Percentiles rank a stretch among this genome's conserved stretches.
phyloP scores from a whole-genome alignment of 2,888 invertebrate genomes.

The Xestia sexstrigata region DNA sequence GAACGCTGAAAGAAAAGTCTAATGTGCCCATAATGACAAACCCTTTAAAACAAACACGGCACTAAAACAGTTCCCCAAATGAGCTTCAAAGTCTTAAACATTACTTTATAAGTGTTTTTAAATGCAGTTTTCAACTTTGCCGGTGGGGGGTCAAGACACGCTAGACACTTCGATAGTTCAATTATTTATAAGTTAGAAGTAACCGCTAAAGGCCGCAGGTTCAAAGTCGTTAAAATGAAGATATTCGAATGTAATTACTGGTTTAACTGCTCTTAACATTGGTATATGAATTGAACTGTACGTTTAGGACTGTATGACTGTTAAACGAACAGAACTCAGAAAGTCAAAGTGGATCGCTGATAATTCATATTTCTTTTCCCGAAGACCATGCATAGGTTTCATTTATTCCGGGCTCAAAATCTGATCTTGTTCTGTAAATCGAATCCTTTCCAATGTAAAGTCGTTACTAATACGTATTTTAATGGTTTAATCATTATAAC shows the following conservation, averaged over 20 bases:
- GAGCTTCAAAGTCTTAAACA: background rate
- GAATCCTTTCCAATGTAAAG: background rate
- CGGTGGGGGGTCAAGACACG: background rate
- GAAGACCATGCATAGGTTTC: background rate
- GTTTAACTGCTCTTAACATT: slow-evolving; percentile 19
- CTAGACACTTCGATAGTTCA: slow-evolving; percentile 16
- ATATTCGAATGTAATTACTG: slow-evolving; percentile 10
- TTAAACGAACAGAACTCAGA: background rate
- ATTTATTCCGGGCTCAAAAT: background rate
- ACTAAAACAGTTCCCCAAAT: background rate
- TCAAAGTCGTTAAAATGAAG: slow-evolving; percentile 43
- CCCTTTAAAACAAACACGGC: background rate
- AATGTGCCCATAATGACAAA: background rate
- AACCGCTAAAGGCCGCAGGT: slow-evolving; percentile 25
- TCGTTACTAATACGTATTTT: background rate
- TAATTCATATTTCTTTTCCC: background rate
- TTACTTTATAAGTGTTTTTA: background rate
- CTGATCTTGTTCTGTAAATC: background rate
- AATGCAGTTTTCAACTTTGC: background rate
- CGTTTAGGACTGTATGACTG: background rate
- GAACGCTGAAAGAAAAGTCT: no score
- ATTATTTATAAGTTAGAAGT: slow-evolving; percentile 37
- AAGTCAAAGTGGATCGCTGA: background rate
- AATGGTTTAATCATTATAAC: background rate
- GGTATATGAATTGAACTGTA: background rate